Conservation (phyloP, 2,113 vertebrate species). For the Laticauda colubrina region DNA sequence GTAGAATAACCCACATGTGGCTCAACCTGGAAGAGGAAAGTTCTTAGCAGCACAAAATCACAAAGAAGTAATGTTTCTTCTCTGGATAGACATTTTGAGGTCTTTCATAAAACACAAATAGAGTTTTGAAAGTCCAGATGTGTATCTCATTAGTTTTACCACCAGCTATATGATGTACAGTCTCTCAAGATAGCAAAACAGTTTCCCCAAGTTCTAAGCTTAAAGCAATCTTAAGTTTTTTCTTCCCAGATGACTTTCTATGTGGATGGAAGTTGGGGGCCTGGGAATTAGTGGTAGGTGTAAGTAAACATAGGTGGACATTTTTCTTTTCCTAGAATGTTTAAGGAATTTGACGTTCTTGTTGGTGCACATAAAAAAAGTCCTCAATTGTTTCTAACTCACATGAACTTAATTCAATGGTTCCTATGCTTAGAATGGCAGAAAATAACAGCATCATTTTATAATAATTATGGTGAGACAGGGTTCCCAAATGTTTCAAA, state of each 20-base stretch:
- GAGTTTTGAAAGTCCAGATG: neutral
- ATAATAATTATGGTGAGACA: neutral
- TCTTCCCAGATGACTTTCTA: neutral
- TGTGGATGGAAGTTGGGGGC: neutral
- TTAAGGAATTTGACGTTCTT: neutral
- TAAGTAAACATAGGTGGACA: neutral
- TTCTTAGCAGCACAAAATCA: neutral
- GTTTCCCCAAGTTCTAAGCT: neutral
- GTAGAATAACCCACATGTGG: neutral
- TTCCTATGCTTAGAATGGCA: neutral
- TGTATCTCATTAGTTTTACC: neutral
- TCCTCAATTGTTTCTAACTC: neutral
- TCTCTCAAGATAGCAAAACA: neutral
- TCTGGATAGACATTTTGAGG: neutral
- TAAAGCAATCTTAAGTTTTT: neutral
- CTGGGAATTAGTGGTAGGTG: neutral
- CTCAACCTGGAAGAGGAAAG: neutral
- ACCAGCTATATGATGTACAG: neutral
- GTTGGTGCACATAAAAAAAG: neutral
- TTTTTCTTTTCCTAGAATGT: neutral
- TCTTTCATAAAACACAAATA: neutral
- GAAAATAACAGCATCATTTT: neutral
- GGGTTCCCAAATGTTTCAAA: neutral
- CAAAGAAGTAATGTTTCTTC: neutral
- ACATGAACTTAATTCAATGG: neutral